Conservation (phyloP, 1,140 invertebrate genomes). For the Formica selysi region DNA sequence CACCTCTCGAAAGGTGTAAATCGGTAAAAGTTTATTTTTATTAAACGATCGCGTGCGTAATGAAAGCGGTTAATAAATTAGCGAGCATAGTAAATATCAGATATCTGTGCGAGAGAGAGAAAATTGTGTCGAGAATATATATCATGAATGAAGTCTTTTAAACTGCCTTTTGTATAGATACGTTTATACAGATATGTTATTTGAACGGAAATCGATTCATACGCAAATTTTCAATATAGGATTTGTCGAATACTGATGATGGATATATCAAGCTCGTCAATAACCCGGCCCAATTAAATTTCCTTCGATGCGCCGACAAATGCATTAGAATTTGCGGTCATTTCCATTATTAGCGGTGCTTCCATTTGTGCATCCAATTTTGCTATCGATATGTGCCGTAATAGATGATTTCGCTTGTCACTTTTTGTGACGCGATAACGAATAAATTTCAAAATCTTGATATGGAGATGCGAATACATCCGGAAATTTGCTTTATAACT, state of each 20-base stretch:
- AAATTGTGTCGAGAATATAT: not conserved
- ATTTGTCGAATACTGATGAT: not conserved
- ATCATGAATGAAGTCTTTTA: not conserved
- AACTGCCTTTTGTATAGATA: not conserved
- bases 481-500: not conserved
- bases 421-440: not conserved
- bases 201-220: slow-evolving; percentile 4
- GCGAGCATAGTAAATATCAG: not conserved
- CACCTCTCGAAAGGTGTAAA: not conserved
- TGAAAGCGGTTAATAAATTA: not conserved
- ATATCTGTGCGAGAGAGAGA: not conserved
- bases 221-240: not conserved
- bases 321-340: slow-evolving; percentile 29
- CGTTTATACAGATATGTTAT: not conserved
- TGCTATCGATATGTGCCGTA: slow-evolving; percentile 3
- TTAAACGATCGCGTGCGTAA: slow-evolving; percentile 10
- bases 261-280: not conserved
- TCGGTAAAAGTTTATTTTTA: slow-evolving; percentile 12
- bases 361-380: slow-evolving; percentile 19
- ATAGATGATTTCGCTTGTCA: not conserved
- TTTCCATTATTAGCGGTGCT: slow-evolving; percentile 6
- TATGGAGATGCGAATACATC: not conserved
- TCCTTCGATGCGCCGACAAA: not conserved
- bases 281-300: slow-evolving; percentile 4
- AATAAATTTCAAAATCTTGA: slow-evolving; percentile 6